These are phyloP conservation scores for Montifringilla adamsi DNA, from an alignment of 2,113 vertebrate species.

Conservation along the genomic window DNA sequence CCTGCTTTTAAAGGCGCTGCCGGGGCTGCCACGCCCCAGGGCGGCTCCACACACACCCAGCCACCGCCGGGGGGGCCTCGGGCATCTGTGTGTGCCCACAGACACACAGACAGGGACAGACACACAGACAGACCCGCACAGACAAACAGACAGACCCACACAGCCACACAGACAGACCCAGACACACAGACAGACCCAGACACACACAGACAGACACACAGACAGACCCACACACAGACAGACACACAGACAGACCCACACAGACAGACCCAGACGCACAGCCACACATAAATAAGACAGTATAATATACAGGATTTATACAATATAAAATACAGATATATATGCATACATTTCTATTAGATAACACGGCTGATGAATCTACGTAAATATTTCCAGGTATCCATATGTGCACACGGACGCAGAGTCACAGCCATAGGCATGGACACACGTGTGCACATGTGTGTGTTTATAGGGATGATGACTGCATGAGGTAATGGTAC, in stretches of 20 bases:
- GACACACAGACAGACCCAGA: too few relatives aligned
- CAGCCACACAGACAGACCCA: too few relatives aligned
- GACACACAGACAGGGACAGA: neutral
- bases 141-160: neutral
- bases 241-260: too few relatives aligned
- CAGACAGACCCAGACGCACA: too few relatives aligned
- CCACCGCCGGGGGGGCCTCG: neutral
- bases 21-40: neutral
- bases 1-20: neutral
- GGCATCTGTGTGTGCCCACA: neutral
- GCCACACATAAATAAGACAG: neutral
- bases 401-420: too few relatives aligned
- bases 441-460: too few relatives aligned
- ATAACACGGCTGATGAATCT: neutral
- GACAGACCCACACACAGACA: too few relatives aligned
- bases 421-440: too few relatives aligned
- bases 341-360: neutral
- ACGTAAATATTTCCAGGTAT: neutral
- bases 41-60: neutral
- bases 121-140: neutral
- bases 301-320: too few relatives aligned
- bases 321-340: neutral
- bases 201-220: too few relatives aligned
- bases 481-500: too few relatives aligned
- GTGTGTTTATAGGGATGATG: too few relatives aligned